Conservation (phyloP, 2,888 invertebrate species). For the Piscicola geometra region DNA sequence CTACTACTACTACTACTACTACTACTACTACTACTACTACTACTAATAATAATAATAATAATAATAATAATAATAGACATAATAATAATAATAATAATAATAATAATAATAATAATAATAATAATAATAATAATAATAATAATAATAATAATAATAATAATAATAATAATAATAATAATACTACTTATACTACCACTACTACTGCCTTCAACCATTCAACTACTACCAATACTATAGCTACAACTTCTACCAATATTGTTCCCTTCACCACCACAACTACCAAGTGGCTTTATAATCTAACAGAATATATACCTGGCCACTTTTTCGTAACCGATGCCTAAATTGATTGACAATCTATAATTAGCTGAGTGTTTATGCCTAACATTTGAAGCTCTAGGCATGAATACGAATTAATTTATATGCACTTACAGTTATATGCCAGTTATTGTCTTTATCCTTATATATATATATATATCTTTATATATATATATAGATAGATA, state of each 20-base stretch:
- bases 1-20: slow-evolving; percentile 24
- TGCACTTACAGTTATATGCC: too few relatives aligned
- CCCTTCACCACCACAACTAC: not conserved
- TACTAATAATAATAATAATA: slow-evolving; percentile 8
- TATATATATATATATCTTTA: too few relatives aligned
- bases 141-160: not conserved
- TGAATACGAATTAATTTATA: too few relatives aligned
- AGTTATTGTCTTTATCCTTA: too few relatives aligned
- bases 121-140: not conserved
- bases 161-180: slow-evolving; percentile 7
- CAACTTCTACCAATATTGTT: slow-evolving; percentile 1
- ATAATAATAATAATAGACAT: not conserved
- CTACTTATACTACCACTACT: slow-evolving; percentile 17
- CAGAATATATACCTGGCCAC: too few relatives aligned
- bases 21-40: slow-evolving; percentile 24
- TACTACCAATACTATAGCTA: not conserved
- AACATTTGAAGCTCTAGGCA: too few relatives aligned
- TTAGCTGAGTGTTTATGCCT: too few relatives aligned
- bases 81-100: not conserved
- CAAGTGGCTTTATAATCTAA: too few relatives aligned
- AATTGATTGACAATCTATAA: too few relatives aligned
- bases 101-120: slow-evolving; percentile 2
- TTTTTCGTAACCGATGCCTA: too few relatives aligned
- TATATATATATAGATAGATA: too few relatives aligned
- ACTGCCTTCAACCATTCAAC: not conserved